Evolutionary conservation across 1,140 invertebrate species (phyloP).

Genomic region (Triops cancriformis): DNA sequence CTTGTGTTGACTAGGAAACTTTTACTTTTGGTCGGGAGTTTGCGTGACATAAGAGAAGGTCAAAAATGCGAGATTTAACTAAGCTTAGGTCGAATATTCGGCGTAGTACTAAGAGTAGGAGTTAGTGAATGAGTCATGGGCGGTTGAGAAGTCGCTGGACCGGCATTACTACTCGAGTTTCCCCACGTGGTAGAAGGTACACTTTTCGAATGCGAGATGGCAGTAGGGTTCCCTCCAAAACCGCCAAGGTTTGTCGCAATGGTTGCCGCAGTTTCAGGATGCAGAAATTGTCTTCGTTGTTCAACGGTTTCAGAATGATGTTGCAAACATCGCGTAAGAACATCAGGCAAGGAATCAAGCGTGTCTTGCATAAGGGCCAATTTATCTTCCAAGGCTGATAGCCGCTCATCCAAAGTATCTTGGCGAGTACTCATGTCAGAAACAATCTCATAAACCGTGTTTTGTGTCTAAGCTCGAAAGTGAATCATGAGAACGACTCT

Average conservation of each 20-base stretch:
- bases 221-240: background rate
- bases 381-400: slow-evolving; percentile 79
- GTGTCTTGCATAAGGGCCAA: slow-evolving; percentile 63
- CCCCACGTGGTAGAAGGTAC: slow-evolving; percentile 13
- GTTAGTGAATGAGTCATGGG: background rate
- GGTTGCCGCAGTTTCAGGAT: slow-evolving; percentile 57
- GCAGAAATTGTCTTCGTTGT: slow-evolving; percentile 69
- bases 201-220: slow-evolving; percentile 22
- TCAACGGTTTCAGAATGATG: slow-evolving; percentile 48
- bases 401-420: slow-evolving; percentile 76
- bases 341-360: slow-evolving; percentile 70
- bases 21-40: background rate
- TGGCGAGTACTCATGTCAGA: slow-evolving; percentile 89
- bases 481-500: background rate
- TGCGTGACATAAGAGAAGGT: background rate
- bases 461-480: slow-evolving; percentile 70
- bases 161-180: background rate
- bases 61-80: background rate
- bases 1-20: background rate
- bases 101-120: background rate
- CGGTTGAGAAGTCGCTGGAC: background rate
- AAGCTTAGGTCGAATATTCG: background rate
- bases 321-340: slow-evolving; percentile 50
- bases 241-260: background rate
- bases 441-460: slow-evolving; percentile 92